These are phyloP conservation scores for Augochlorella aurata DNA, from an alignment of 2,888 invertebrate genomes.

Conservation along the genomic window DNA sequence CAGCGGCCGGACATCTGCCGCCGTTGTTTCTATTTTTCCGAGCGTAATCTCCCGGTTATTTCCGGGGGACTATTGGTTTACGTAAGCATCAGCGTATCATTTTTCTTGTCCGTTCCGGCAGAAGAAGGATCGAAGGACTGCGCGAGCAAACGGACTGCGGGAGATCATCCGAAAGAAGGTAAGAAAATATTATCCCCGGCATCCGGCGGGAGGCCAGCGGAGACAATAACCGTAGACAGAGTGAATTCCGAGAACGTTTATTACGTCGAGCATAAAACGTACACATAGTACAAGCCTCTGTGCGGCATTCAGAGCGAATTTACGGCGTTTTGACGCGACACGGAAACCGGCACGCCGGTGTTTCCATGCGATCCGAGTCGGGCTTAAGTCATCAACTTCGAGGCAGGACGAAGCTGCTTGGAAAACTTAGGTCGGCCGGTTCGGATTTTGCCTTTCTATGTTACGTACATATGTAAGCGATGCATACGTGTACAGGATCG, in stretches of 20 bases:
- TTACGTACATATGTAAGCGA: not conserved
- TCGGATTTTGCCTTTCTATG: not conserved
- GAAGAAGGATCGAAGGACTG: not conserved
- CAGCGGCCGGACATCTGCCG: not conserved
- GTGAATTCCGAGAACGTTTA: slow-evolving; percentile 61
- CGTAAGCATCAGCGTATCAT: not conserved
- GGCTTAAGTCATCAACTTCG: slow-evolving; percentile 14
- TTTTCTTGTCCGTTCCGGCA: not conserved
- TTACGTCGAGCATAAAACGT: slow-evolving; percentile 58
- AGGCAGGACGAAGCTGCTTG: not conserved
- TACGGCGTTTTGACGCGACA: slow-evolving; percentile 48
- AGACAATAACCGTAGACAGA: not conserved
- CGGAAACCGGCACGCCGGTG: slow-evolving; percentile 40
- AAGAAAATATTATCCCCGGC: not conserved
- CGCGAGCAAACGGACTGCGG: not conserved
- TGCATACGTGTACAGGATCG: not conserved
- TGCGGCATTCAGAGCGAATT: slow-evolving; percentile 62
- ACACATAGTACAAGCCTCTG: slow-evolving; percentile 68
- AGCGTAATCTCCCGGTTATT: not conserved
- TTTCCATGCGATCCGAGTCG: slow-evolving; percentile 20
- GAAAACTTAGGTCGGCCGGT: not conserved
- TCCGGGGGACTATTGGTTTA: not conserved
- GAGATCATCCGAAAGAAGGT: not conserved
- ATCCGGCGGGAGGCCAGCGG: not conserved
- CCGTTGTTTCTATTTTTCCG: not conserved